Base-by-base conservation (phyloP, 2,888 invertebrate genomes). In the Ennomos quercinarius region DNA sequence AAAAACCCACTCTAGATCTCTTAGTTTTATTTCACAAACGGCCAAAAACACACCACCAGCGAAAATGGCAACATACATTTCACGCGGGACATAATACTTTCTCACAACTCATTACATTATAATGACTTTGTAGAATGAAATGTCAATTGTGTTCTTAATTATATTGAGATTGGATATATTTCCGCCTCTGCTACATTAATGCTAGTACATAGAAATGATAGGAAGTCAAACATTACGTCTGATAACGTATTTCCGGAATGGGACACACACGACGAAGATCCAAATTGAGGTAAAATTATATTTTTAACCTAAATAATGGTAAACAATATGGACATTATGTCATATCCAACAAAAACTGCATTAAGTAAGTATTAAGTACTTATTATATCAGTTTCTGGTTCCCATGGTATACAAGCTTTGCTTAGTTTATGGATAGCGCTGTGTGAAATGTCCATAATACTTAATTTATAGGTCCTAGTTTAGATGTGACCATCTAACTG, bases 41-140 rank as follows among this genome's bases (percentile, higher is more conserved):
- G 6, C 27, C 2, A 27, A 27, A 56, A 41, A 62, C 55, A 59
- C 57, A 50, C 59, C 57, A 36, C 27, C 37, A 40, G 27, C 54
- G 40, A 60, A 44, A 57, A 59, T 46, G 6, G 44, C n/a, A 46
- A 49, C 45, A 45, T 53, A 49, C 39, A 48, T 52, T 63, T 57
- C 43, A 58, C 49, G 58, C 37, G 54, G 37, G 48, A 57, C 49
- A 66, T 52, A 40, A 71, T 74, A 75, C 71, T 80, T 79, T 86
- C 82, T 76, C 83, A 86, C 84, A 81, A 80, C 80, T 79, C 75
- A 82, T 84, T 81, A 78, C 69, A 72, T 58, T 67, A 70, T 72
- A 77, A 81, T 73, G 70, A 76, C 74, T 72, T 17, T 17, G 27
- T 27, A 71, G 68, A 77, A 78, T 74, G 69, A 76, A 75, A 68